Percentiles rank a stretch among this genome's conserved stretches.
phyloP scores from a whole-genome alignment of 2,113 vertebrate species.

The Peromyscus californicus region DNA sequence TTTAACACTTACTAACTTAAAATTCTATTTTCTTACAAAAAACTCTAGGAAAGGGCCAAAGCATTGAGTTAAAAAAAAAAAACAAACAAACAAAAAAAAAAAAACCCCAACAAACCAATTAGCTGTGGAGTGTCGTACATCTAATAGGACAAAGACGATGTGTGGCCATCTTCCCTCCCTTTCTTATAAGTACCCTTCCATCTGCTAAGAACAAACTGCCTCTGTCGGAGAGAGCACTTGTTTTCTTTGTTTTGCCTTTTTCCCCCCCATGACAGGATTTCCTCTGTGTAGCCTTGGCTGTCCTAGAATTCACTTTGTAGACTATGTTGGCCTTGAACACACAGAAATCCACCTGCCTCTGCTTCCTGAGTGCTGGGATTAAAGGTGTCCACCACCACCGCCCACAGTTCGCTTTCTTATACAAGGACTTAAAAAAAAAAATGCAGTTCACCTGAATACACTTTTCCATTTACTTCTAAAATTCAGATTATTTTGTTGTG shows the following conservation, averaged over 20 bases:
- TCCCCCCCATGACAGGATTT: too few relatives aligned
- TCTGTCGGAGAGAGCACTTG: neutral
- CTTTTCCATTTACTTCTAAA: conserved; percentile 14
- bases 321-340: neutral
- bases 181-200: neutral
- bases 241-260: neutral
- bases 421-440: neutral
- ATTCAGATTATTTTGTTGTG: neutral
- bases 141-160: neutral
- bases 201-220: neutral
- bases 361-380: neutral
- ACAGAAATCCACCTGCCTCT: neutral
- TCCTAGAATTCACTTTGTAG: neutral
- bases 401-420: neutral
- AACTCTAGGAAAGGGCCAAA: conserved; percentile 1
- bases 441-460: neutral
- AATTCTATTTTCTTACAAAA: neutral
- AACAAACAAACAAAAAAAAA: neutral
- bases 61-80: neutral
- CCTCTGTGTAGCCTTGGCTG: neutral
- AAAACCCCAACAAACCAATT: neutral
- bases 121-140: neutral
- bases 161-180: neutral
- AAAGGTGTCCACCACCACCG: neutral
- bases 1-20: neutral